Evolutionary conservation across 2,797 vertebrate species (phyloP).

Genomic region (Prunella strophiata): DNA sequence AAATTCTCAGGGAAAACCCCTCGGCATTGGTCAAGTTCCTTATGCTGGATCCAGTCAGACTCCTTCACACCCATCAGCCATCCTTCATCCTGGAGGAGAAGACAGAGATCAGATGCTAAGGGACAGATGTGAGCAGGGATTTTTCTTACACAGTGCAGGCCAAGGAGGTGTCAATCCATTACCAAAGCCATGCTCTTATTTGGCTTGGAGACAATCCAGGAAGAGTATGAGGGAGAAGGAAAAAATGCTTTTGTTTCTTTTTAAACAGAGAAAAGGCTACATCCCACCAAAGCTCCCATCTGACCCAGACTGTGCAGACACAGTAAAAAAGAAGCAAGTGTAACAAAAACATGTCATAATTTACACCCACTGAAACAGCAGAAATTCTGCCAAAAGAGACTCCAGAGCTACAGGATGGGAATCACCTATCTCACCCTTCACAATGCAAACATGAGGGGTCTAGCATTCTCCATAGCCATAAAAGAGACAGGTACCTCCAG

Average conservation of each 20-base stretch:
- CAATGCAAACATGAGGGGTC: neutral
- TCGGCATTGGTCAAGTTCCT: constrained; percentile 83
- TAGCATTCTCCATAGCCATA: neutral
- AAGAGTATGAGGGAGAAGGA: neutral
- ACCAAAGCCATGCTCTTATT: constrained; percentile 40
- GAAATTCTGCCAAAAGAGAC: neutral
- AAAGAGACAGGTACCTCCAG: neutral
- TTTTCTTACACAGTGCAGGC: neutral
- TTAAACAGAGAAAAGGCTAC: neutral
- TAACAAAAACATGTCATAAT: neutral
- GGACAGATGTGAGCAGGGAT: neutral
- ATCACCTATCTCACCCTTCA: neutral
- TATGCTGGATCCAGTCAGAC: constrained; percentile 88
- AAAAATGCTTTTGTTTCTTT: neutral
- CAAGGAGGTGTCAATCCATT: neutral
- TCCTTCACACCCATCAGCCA: constrained; percentile 97
- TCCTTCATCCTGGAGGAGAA: constrained; percentile 88
- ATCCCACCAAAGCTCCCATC: neutral
- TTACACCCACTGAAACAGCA: neutral
- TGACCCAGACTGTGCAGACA: neutral
- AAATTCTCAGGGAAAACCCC: constrained; percentile 99
- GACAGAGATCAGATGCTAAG: constrained; percentile 8
- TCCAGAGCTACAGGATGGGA: neutral
- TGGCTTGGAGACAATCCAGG: neutral
- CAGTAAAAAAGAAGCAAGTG: neutral